Conservation (phyloP, 2,888 invertebrate species). For the Amphipoea oculea region DNA sequence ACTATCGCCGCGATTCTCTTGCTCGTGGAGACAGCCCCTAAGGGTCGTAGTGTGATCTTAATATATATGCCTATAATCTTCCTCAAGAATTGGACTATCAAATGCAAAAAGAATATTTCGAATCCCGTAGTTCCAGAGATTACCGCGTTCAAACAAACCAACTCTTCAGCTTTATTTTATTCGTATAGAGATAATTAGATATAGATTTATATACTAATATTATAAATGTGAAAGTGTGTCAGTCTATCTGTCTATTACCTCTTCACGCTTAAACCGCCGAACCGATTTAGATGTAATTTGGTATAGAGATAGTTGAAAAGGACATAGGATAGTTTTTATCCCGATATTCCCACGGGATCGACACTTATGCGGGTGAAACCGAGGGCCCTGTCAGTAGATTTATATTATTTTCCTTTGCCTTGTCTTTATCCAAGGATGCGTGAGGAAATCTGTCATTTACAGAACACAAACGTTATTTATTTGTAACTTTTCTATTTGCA, state of each 20-base stretch:
- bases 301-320: no score
- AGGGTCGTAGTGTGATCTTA: neutral
- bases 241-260: no score
- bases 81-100: neutral
- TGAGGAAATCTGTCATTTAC: neutral
- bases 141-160: neutral
- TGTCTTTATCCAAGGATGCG: neutral
- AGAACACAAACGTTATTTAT: neutral
- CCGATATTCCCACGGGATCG: no score
- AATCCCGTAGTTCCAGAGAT: neutral
- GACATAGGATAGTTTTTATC: no score
- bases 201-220: neutral
- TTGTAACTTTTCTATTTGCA: conserved; percentile 16
- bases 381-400: neutral
- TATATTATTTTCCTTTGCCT: neutral
- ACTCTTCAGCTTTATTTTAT: neutral
- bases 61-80: neutral
- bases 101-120: neutral
- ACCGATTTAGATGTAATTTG: no score
- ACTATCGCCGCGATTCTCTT: no score
- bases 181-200: no score
- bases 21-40: no score
- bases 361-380: no score
- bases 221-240: no score
- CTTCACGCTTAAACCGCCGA: no score